These are phyloP conservation scores for Xylocampa areola DNA, from an alignment of 2,888 invertebrate species.

Conservation along the genomic window DNA sequence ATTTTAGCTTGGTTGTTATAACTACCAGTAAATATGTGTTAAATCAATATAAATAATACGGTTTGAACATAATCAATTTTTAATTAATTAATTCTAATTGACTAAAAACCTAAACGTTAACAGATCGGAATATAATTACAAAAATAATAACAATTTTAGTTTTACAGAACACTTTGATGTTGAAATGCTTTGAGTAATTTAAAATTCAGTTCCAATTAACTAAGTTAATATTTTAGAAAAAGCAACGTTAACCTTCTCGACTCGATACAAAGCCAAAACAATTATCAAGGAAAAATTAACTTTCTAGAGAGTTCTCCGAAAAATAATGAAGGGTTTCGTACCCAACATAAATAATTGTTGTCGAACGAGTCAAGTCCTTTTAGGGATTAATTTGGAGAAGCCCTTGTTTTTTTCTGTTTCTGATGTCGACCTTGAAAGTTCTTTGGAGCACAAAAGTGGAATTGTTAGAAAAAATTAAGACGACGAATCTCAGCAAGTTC, in stretches of 20 bases:
- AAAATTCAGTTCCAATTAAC: constrained; percentile 58
- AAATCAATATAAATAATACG: too few relatives aligned
- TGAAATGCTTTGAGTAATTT: constrained; percentile 55
- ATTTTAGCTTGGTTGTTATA: too few relatives aligned
- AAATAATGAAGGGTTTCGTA: constrained; percentile 63
- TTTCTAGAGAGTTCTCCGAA: constrained; percentile 56
- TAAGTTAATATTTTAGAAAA: constrained; percentile 45
- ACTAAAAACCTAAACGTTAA: too few relatives aligned
- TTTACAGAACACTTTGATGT: constrained; percentile 35
- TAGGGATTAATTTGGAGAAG: constrained; percentile 50
- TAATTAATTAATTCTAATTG: too few relatives aligned
- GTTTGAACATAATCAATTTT: too few relatives aligned
- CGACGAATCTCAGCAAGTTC: background rate
- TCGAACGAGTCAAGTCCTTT: constrained; percentile 54
- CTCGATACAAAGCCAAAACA: constrained; percentile 56
- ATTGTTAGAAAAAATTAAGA: background rate
- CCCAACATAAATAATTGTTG: constrained; percentile 59
- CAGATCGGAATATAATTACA: too few relatives aligned
- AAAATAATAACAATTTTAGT: constrained; percentile 30
- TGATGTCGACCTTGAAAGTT: constrained; percentile 23
- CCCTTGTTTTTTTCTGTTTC: constrained; percentile 14
- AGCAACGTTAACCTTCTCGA: constrained; percentile 20
- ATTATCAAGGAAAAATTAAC: constrained; percentile 67
- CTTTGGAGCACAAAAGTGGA: constrained; percentile 2
- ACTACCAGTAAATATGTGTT: too few relatives aligned